These are phyloP conservation scores for Gasteruption jaculator DNA, from an alignment of 2,888 invertebrate genomes.

Conservation along the genomic window DNA sequence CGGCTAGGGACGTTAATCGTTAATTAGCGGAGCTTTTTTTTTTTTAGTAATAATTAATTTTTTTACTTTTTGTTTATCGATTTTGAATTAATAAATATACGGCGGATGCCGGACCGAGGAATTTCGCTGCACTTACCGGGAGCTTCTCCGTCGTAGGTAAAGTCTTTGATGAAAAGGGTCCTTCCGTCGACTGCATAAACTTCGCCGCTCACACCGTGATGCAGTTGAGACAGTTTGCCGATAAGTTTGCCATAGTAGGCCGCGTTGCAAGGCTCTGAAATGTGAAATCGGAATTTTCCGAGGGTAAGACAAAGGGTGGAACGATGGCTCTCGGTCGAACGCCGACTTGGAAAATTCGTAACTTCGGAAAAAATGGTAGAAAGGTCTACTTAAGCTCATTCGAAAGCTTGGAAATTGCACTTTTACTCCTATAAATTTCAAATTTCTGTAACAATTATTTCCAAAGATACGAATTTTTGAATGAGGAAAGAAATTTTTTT, in stretches of 20 bases:
- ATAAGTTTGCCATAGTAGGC: slow-evolving; percentile 74
- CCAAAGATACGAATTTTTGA: no score
- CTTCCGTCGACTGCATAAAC: slow-evolving; percentile 85
- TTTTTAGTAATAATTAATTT: neutral
- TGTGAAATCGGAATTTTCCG: slow-evolving; percentile 1
- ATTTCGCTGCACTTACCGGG: slow-evolving; percentile 68
- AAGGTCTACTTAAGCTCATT: no score
- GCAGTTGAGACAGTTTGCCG: slow-evolving; percentile 72
- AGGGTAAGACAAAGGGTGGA: no score
- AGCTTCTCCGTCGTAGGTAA: slow-evolving; percentile 87
- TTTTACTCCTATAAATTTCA: no score
- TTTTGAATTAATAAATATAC: neutral
- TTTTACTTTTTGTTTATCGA: slow-evolving; percentile 1
- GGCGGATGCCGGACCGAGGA: slow-evolving; percentile 1
- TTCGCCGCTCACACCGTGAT: slow-evolving; percentile 81
- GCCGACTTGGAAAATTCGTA: no score
- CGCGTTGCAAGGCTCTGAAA: slow-evolving; percentile 47
- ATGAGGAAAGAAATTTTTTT: no score
- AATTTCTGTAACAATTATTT: no score
- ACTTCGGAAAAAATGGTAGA: no score
- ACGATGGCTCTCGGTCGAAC: no score
- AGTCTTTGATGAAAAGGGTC: slow-evolving; percentile 81
- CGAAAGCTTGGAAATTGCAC: no score
- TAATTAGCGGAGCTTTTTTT: neutral
- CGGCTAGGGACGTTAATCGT: slow-evolving; percentile 62